phyloP scores from a whole-genome alignment of 1,140 invertebrate species.

The Pectinophora gossypiella region DNA sequence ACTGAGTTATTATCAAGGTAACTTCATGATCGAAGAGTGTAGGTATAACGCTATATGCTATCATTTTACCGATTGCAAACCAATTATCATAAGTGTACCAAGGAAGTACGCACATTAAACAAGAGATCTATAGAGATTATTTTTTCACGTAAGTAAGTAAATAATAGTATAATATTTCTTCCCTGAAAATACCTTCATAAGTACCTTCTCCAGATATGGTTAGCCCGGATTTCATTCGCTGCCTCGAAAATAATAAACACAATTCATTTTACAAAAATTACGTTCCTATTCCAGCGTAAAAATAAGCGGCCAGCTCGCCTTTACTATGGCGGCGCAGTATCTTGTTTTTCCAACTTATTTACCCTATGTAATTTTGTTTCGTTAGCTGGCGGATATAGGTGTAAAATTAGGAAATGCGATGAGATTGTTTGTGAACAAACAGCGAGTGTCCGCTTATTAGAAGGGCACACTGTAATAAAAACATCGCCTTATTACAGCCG shows the following conservation, averaged over 20 bases:
- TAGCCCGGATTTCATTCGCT: too few relatives aligned
- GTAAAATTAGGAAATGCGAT: constrained; percentile 60
- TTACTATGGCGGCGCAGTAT: not conserved
- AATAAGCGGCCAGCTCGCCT: not conserved
- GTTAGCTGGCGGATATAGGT: constrained; percentile 47
- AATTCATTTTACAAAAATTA: not conserved
- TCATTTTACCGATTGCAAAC: too few relatives aligned
- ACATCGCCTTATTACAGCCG: constrained; percentile 62
- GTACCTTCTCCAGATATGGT: too few relatives aligned
- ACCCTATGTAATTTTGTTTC: constrained; percentile 43
- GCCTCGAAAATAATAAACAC: not conserved
- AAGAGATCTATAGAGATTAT: too few relatives aligned
- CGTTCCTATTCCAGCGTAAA: not conserved
- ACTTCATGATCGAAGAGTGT: too few relatives aligned
- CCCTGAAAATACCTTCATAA: too few relatives aligned
- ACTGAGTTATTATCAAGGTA: too few relatives aligned
- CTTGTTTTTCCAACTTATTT: constrained; percentile 42
- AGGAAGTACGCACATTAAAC: too few relatives aligned
- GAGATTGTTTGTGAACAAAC: constrained; percentile 66
- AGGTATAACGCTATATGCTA: too few relatives aligned
- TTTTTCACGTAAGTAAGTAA: too few relatives aligned
- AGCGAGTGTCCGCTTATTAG: constrained; percentile 65
- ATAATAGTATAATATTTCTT: too few relatives aligned
- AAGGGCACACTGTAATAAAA: constrained; percentile 62
- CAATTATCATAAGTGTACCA: too few relatives aligned